Conservation (phyloP, 1,140 invertebrate species). For the Oryctes rhinoceros region DNA sequence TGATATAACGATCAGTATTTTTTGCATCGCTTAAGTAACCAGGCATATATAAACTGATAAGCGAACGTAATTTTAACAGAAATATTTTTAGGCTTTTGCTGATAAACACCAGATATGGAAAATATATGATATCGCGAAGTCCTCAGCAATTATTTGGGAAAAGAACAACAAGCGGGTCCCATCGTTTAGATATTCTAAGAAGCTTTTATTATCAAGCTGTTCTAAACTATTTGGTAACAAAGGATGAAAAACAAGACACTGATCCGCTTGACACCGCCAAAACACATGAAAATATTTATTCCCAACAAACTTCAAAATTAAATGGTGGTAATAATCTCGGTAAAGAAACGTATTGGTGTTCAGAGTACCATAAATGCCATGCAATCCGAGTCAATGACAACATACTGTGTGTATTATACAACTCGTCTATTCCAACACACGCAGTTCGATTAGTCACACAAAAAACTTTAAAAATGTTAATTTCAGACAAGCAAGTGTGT, state of each 20-base stretch:
- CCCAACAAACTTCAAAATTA: constrained; percentile 23
- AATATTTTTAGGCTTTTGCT: constrained; percentile 69
- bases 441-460: constrained; percentile 69
- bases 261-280: background rate
- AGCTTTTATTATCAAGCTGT: constrained; percentile 77
- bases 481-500: constrained; percentile 65
- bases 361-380: constrained; percentile 86
- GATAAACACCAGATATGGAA: constrained; percentile 70
- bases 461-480: constrained; percentile 64
- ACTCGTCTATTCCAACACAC: constrained; percentile 71
- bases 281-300: background rate
- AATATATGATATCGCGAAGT: constrained; percentile 75
- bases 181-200: constrained; percentile 73
- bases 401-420: constrained; percentile 74
- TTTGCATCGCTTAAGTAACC: background rate
- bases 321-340: constrained; percentile 50
- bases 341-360: constrained; percentile 81
- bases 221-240: constrained; percentile 57
- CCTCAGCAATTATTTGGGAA: constrained; percentile 64
- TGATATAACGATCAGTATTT: background rate
- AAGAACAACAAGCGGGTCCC: constrained; percentile 65
- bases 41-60: background rate
- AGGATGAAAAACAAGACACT: constrained; percentile 42
- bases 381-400: constrained; percentile 69
- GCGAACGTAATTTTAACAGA: background rate